Evolutionary conservation across 1,140 invertebrate genomes (phyloP).

Genomic region (Drosophila quadrilineata): DNA sequence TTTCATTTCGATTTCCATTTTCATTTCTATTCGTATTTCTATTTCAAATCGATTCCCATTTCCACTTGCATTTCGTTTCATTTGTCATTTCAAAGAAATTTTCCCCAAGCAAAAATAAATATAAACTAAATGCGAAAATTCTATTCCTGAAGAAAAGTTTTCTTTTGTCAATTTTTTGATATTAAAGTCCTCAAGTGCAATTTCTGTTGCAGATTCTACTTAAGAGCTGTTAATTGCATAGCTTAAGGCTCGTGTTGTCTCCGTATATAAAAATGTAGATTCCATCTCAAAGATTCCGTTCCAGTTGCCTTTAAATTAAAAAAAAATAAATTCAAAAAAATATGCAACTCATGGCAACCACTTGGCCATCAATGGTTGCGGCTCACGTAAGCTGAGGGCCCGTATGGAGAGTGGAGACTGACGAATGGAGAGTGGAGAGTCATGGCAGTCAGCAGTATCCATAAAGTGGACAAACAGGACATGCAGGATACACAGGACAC

Average conservation of each 20-base stretch:
- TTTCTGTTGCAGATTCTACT: too few relatives aligned
- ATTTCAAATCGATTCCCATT: too few relatives aligned
- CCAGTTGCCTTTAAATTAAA: slow-evolving; percentile 14
- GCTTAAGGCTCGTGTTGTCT: slow-evolving; percentile 31
- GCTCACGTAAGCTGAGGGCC: slow-evolving; percentile 53
- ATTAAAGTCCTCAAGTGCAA: too few relatives aligned
- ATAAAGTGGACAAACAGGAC: slow-evolving; percentile 27
- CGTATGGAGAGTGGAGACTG: slow-evolving; percentile 25
- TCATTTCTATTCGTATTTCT: neutral
- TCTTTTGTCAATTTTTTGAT: too few relatives aligned
- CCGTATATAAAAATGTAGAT: slow-evolving; percentile 41
- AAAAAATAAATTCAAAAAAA: too few relatives aligned
- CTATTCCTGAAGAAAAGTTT: too few relatives aligned
- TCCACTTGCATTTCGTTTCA: too few relatives aligned
- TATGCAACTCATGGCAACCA: slow-evolving; percentile 55
- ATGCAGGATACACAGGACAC: neutral
- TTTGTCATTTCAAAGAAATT: too few relatives aligned
- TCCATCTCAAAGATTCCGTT: slow-evolving; percentile 14
- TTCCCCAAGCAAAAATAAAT: too few relatives aligned
- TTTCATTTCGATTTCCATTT: slow-evolving; percentile 4
- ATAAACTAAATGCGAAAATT: too few relatives aligned
- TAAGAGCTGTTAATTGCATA: slow-evolving; percentile 38
- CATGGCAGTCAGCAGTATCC: slow-evolving; percentile 26
- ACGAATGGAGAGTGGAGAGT: slow-evolving; percentile 43
- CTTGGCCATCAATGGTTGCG: slow-evolving; percentile 53